These are phyloP conservation scores for Hydrolagus colliei DNA, from an alignment of 2,797 vertebrate species.

Conservation along the genomic window DNA sequence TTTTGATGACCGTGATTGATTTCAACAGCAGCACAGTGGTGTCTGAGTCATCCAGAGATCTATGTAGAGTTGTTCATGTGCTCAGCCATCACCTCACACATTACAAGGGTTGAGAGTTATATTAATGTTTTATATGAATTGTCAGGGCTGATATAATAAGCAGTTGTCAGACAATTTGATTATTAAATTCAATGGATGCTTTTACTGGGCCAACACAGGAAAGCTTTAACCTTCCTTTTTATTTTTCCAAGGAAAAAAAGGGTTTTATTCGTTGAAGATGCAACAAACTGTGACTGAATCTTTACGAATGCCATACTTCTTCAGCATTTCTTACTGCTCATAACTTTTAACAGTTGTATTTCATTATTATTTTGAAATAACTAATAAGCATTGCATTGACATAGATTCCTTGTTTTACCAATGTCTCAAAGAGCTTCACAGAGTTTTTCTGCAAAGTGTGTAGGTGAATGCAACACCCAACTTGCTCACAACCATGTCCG, in stretches of 20 bases:
- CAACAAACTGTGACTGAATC: not conserved
- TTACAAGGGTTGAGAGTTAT: not conserved
- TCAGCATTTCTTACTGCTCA: not conserved
- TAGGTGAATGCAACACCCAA: no score
- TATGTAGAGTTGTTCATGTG: not conserved
- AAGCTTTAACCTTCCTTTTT: not conserved
- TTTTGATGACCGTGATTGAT: conserved; percentile 6
- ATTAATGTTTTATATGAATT: not conserved
- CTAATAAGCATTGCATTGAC: no score
- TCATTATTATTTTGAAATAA: not conserved
- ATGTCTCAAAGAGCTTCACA: not conserved
- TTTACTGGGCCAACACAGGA: not conserved
- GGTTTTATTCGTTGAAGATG: no score
- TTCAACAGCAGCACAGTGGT: not conserved
- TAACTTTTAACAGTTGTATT: conserved; percentile 8
- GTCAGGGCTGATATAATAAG: not conserved
- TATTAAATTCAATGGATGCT: conserved; percentile 6
- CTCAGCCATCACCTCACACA: conserved; percentile 1
- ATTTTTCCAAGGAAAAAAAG: not conserved
- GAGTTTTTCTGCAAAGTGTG: no score
- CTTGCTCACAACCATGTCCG: no score
- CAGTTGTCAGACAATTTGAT: conserved; percentile 16
- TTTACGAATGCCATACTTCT: conserved; percentile 15
- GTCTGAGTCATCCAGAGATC: not conserved
- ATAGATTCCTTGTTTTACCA: not conserved